Percentiles rank a stretch among this genome's conserved stretches.
phyloP scores from a whole-genome alignment of 2,797 vertebrate species.

The Oryzias sinensis region DNA sequence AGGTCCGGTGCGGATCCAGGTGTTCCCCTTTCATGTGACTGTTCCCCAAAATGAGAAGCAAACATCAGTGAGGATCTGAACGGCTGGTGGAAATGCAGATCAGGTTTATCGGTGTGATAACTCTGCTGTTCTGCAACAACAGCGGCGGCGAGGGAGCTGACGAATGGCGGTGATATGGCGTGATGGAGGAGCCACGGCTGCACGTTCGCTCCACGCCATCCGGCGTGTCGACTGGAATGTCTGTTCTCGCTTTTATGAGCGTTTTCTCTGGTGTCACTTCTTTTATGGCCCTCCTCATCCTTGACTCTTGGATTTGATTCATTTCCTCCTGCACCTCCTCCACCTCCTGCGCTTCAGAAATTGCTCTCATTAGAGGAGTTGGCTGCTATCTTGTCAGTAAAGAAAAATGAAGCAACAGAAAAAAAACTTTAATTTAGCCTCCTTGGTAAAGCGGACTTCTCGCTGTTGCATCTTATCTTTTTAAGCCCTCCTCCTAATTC shows the following conservation, averaged over 20 bases:
- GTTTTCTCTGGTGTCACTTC: not conserved
- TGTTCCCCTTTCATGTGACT: not conserved
- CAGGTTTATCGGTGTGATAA: constrained; percentile 50
- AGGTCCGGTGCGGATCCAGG: too few relatives aligned
- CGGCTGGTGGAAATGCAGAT: constrained; percentile 14
- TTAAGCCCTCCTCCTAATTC: not conserved
- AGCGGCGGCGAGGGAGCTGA: constrained; percentile 31
- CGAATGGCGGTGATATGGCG: constrained; percentile 35
- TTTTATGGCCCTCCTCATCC: not conserved
- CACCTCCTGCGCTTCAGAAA: not conserved
- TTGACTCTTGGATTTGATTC: constrained; percentile 1
- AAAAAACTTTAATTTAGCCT: constrained; percentile 4
- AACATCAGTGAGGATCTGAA: constrained; percentile 8
- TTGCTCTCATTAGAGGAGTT: not conserved
- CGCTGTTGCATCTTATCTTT: not conserved
- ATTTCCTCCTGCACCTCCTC: not conserved
- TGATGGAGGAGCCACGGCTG: constrained; percentile 33
- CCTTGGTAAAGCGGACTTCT: not conserved
- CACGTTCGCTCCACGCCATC: constrained; percentile 16
- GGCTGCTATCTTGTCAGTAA: not conserved
- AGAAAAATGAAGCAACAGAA: constrained; percentile 1
- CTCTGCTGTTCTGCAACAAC: constrained; percentile 36
- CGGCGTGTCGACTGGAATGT: not conserved
- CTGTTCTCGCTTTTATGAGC: constrained; percentile 7
- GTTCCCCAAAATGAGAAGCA: constrained; percentile 16